These are phyloP conservation scores for Schlechtendalia chinensis DNA, from an alignment of 1,140 invertebrate genomes.

Conservation along the genomic window DNA sequence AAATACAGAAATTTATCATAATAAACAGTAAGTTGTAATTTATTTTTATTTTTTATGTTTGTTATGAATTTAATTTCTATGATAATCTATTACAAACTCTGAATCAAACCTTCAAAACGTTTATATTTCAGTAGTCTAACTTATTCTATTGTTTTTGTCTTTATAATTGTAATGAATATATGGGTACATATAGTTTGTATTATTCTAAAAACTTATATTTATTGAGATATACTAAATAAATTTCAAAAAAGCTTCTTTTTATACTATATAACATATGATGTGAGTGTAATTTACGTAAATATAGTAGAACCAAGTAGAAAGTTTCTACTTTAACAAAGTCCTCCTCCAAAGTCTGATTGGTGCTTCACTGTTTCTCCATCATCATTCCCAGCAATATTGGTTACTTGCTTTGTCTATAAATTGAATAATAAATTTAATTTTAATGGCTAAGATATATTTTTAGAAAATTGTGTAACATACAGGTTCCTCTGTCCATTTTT, in stretches of 20 bases:
- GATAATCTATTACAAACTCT: too few relatives aligned
- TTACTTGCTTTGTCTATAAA: background rate
- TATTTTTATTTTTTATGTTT: too few relatives aligned
- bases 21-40: too few relatives aligned
- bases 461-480: constrained; percentile 5
- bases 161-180: too few relatives aligned
- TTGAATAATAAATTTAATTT: background rate
- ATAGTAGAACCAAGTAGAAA: background rate
- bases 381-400: background rate
- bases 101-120: too few relatives aligned
- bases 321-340: constrained; percentile 22
- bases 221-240: background rate
- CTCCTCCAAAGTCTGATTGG: constrained; percentile 31
- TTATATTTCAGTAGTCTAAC: too few relatives aligned
- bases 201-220: background rate
- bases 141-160: too few relatives aligned
- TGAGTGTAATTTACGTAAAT: background rate
- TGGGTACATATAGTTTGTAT: too few relatives aligned
- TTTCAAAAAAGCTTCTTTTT: background rate
- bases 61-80: too few relatives aligned
- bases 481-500: constrained; percentile 15
- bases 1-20: too few relatives aligned
- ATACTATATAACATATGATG: background rate
- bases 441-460: background rate
- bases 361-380: background rate